Conservation (phyloP, 2,888 invertebrate genomes). For the Cheilosia soror region DNA sequence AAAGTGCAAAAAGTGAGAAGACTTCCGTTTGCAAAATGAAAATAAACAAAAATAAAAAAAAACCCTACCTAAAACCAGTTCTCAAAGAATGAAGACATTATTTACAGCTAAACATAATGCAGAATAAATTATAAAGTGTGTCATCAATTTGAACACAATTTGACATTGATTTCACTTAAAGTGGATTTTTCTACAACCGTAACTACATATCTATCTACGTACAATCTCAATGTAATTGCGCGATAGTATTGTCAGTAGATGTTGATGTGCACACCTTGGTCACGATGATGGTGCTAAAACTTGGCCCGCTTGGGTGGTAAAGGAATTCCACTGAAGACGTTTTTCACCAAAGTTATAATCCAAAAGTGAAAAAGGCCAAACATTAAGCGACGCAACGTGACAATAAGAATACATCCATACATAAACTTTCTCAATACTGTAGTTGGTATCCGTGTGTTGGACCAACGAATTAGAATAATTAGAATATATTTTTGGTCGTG, state of each 20-base stretch:
- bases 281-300: constrained; percentile 1
- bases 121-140: constrained; percentile 65
- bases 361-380: constrained; percentile 36
- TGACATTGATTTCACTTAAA: constrained; percentile 67
- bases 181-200: neutral
- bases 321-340: constrained; percentile 31
- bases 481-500: neutral
- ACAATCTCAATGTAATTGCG: neutral
- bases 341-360: constrained; percentile 39
- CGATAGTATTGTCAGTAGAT: neutral
- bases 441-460: neutral
- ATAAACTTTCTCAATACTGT: constrained; percentile 13
- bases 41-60: neutral
- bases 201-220: neutral
- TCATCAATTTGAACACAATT: constrained; percentile 54
- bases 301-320: constrained; percentile 11
- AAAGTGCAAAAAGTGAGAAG: constrained; percentile 11
- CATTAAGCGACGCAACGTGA: constrained; percentile 28
- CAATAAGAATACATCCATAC: constrained; percentile 24
- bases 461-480: neutral
- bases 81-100: constrained; percentile 8
- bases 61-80: constrained; percentile 19
- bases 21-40: neutral
- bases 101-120: constrained; percentile 30
- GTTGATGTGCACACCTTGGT: neutral